These are phyloP conservation scores for Drosophila yakuba DNA, from an alignment of 1,140 invertebrate genomes.

Conservation along the genomic window DNA sequence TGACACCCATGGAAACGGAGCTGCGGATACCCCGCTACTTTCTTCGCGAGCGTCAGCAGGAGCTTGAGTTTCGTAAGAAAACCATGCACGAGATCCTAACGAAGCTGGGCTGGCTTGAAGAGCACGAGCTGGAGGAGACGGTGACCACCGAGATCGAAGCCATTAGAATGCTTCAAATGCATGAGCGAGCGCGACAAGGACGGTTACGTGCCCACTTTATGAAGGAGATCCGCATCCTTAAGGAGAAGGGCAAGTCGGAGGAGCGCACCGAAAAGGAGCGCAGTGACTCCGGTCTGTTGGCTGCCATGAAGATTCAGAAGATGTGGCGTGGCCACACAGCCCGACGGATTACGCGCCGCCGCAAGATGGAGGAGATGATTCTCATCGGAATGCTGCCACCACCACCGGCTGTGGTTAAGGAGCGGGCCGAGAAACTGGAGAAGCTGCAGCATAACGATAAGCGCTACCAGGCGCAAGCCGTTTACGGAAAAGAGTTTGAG, in stretches of 20 bases:
- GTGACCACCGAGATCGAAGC: constrained; percentile 93
- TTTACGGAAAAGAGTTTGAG: constrained; percentile 87
- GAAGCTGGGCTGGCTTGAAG: constrained; percentile 89
- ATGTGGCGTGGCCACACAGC: constrained; percentile 93
- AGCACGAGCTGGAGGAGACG: constrained; percentile 85
- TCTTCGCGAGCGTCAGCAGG: constrained; percentile 87
- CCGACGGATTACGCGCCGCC: constrained; percentile 88
- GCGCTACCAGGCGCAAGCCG: constrained; percentile 87
- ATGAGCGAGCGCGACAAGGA: constrained; percentile 96
- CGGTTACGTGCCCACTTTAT: constrained; percentile 93
- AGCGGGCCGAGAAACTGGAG: constrained; percentile 69
- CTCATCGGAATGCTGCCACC: constrained; percentile 91
- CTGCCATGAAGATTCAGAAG: constrained; percentile 92
- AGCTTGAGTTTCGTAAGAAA: constrained; percentile 86
- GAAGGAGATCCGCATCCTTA: constrained; percentile 93
- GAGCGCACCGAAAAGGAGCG: constrained; percentile 86
- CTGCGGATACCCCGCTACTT: constrained; percentile 89
- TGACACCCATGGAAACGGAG: constrained; percentile 89
- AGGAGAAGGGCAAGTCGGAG: constrained; percentile 89
- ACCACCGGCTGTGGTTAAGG: constrained; percentile 72
- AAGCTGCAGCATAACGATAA: constrained; percentile 67
- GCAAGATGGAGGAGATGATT: constrained; percentile 93
- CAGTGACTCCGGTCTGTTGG: constrained; percentile 86
- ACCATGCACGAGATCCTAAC: constrained; percentile 89
- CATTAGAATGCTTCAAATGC: constrained; percentile 93